phyloP scores from a whole-genome alignment of 2,888 invertebrate species.

The Glyphotaelius pellucidus region DNA sequence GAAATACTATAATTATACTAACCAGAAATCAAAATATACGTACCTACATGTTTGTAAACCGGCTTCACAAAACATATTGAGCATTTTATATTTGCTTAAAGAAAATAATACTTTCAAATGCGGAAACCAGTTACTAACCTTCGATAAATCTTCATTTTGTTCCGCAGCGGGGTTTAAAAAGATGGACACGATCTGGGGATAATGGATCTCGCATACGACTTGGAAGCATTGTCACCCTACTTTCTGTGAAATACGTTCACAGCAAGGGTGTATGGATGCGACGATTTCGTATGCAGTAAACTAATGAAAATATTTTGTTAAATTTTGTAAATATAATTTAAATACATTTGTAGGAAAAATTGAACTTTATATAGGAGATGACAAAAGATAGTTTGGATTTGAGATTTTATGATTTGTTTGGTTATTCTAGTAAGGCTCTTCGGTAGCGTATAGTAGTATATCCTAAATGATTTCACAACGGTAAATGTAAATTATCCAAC shows the following conservation, averaged over 20 bases:
- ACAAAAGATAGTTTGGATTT: too few species aligned
- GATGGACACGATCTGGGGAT: not conserved
- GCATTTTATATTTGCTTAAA: not conserved
- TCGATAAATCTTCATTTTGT: not conserved
- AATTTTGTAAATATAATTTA: not conserved
- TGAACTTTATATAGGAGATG: not conserved
- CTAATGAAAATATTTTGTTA: not conserved
- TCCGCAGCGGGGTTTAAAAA: not conserved
- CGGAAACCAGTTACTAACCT: not conserved
- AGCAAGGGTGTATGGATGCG: not conserved
- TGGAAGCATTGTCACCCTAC: constrained; percentile 33
- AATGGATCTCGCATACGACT: not conserved
- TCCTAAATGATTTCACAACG: too few species aligned
- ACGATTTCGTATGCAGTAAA: not conserved
- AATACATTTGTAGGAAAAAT: not conserved
- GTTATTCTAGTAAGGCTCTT: too few species aligned
- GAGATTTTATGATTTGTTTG: too few species aligned
- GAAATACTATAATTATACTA: too few species aligned
- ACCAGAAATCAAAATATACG: too few species aligned
- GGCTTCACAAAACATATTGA: not conserved
- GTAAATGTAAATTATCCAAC: too few species aligned
- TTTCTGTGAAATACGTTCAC: not conserved
- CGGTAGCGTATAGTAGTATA: too few species aligned
- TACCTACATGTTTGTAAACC: too few species aligned
- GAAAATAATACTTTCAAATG: not conserved